A percentile compares a stretch with the other conserved stretches of the same genome.
Evolutionary conservation across 2,113 vertebrate genomes (phyloP).

Genomic region (Nyctereutes procyonoides): DNA sequence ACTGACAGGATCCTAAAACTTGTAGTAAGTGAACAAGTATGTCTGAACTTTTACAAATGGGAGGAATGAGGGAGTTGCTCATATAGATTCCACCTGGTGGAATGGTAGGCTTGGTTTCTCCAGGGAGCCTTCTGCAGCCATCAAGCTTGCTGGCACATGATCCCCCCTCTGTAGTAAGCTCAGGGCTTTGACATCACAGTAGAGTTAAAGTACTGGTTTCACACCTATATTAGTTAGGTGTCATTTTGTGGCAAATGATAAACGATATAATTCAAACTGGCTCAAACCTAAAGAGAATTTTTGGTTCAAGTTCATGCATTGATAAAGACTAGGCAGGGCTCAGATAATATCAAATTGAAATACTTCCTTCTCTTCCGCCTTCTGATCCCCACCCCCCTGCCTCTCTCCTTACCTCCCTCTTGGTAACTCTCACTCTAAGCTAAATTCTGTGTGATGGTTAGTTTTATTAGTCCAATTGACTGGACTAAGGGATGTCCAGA

Average conservation of each 20-base stretch:
- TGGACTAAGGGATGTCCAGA: background rate
- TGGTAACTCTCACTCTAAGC: background rate
- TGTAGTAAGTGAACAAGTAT: background rate
- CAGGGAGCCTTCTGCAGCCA: background rate
- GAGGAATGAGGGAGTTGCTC: background rate
- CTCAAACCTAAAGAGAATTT: slow-evolving; percentile 1
- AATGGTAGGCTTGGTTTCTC: background rate
- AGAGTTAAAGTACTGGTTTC: background rate
- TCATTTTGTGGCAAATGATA: slow-evolving; percentile 1
- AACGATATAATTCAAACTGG: background rate
- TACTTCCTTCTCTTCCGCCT: background rate
- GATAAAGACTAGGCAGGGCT: background rate
- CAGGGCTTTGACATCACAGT: background rate
- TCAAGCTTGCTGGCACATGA: background rate
- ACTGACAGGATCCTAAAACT: background rate
- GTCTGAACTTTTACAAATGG: background rate
- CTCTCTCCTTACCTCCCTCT: background rate
- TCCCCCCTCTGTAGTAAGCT: background rate
- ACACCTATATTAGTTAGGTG: background rate
- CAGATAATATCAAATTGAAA: slow-evolving; percentile 18
- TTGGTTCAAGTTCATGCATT: background rate
- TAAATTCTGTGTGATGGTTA: background rate
- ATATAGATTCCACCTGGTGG: too few species aligned
- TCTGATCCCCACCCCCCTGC: background rate
- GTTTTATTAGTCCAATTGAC: background rate